Base-by-base conservation (phyloP, 2,113 vertebrate species). In the Motacilla alba region DNA sequence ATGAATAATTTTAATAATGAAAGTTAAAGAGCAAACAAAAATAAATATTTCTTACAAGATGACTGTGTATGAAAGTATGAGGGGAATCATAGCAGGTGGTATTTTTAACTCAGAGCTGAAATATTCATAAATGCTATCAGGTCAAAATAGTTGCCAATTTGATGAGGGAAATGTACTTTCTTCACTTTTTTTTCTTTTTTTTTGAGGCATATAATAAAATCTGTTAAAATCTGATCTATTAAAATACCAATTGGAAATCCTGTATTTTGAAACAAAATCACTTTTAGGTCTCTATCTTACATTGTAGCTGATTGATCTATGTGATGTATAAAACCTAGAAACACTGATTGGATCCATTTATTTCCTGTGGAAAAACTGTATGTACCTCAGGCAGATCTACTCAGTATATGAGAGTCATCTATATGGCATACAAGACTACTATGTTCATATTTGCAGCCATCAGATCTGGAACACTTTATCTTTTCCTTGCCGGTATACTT, bases 191-290 rank as follows among this genome's bases (percentile, higher is more conserved):
- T 44, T n/a, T n/a, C n/a, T n/a, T n/a, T n/a, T n/a, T n/a, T 68
- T 86, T 53, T 8, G 3, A 49, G 13, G 9, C 2, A 17, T 37
- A 62, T 33, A 52, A 28, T 24, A 74, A 89, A 58, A 77, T 46
- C 27, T 59, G 2, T 22, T 27, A 28, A 63, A 78, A 63, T 63
- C 23, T 12, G 4, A 41, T 46, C 24, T 88, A 49, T 69, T 89
- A 66, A 52, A 80, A 62, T 24, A 3, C 3, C 39, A 43, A 2
- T 26, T 55, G 28, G 41, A 75, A 96, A 93, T 91, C 43, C 15
- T 56, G 5, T 77, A 77, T 94, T 96, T 77, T 91, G 81, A 95
- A 97, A 86, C 19, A 73, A 87, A 81, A 90, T 43, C 16, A 74
- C 47, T 93, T 87, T 96, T 70, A 74, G 39, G 28, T 53, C 8